Evolutionary conservation across 2,797 vertebrate species (phyloP).

Genomic region (Anomalospiza imberbis): DNA sequence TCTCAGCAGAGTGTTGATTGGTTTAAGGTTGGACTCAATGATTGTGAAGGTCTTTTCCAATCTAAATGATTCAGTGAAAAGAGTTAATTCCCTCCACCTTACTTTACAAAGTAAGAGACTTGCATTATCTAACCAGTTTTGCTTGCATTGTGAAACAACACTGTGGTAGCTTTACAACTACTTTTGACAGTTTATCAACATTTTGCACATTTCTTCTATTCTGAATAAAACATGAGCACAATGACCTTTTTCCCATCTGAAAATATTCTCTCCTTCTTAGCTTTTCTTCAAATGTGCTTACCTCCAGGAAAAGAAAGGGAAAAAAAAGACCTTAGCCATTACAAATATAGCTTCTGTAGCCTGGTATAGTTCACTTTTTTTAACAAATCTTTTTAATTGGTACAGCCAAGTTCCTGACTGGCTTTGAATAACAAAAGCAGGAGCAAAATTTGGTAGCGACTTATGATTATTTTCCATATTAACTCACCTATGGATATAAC

Average conservation of each 20-base stretch:
- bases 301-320: too few relatives aligned
- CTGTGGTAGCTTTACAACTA: not conserved
- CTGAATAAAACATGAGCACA: not conserved
- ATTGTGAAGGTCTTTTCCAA: not conserved
- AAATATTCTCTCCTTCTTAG: not conserved
- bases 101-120: not conserved
- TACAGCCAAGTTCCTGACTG: not conserved
- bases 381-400: not conserved
- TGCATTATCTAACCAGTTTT: not conserved
- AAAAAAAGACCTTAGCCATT: not conserved
- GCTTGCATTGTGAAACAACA: not conserved
- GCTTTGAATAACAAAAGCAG: not conserved
- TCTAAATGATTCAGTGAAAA: not conserved
- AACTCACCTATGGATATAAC: not conserved
- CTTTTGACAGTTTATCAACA: not conserved
- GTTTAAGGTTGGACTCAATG: accelerated
- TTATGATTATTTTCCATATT: not conserved
- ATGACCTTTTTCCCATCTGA: not conserved
- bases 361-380: not conserved
- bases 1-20: not conserved
- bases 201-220: not conserved
- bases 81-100: not conserved
- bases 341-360: not conserved
- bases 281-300: not conserved
- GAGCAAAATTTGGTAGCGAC: not conserved